These are phyloP conservation scores for Prolemur simus DNA, from an alignment of 2,113 vertebrate genomes.

Conservation along the genomic window DNA sequence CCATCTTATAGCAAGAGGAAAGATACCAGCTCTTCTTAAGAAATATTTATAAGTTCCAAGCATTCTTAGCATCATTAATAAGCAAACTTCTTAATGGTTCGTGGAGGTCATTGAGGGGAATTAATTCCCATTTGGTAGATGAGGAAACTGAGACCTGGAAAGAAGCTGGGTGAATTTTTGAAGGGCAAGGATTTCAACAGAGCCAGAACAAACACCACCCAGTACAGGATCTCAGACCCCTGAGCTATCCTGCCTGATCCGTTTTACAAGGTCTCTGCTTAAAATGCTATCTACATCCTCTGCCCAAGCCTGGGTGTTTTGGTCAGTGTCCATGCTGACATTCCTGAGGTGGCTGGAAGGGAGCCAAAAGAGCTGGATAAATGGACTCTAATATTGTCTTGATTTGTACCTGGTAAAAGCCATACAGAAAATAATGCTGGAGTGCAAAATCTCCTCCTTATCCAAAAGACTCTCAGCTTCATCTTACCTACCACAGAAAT, in stretches of 20 bases:
- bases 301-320: not conserved
- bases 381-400: conserved; percentile 18
- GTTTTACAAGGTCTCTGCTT: not conserved
- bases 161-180: not conserved
- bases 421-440: conserved; percentile 2
- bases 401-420: conserved; percentile 36
- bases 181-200: not conserved
- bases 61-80: conserved; percentile 61
- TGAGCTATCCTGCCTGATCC: not conserved
- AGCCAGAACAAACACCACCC: not conserved
- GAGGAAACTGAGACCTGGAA: conserved; percentile 48
- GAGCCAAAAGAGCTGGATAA: not conserved
- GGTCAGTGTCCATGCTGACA: not conserved
- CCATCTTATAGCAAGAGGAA: conserved; percentile 76
- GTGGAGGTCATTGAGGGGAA: not conserved
- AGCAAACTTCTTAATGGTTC: not conserved
- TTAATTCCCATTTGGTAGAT: conserved; percentile 52
- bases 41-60: conserved; percentile 73
- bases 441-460: not conserved
- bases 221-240: not conserved
- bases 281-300: not conserved
- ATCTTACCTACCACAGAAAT: conserved; percentile 14
- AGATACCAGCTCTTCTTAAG: conserved; percentile 65
- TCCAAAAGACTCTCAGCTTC: not conserved
- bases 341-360: not conserved